A percentile compares a stretch with the other conserved stretches of the same genome.
These are phyloP conservation scores for Raja brachyura DNA, from an alignment of 2,113 vertebrate genomes.

Conservation along the genomic window DNA sequence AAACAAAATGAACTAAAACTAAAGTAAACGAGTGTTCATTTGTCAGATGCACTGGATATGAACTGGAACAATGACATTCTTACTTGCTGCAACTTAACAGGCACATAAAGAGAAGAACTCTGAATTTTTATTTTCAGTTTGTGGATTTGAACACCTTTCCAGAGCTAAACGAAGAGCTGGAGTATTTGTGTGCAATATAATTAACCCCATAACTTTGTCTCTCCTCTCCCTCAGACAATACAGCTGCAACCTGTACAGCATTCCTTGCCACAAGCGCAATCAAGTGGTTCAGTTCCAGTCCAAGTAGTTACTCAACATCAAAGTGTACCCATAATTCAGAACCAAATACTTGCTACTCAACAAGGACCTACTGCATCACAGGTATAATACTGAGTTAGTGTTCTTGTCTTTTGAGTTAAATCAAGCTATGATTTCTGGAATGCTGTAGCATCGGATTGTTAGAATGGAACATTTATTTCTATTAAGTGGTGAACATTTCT, in stretches of 20 bases:
- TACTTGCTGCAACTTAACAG: no score
- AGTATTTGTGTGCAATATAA: neutral
- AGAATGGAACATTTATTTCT: neutral
- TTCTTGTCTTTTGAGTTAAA: neutral
- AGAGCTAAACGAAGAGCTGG: neutral
- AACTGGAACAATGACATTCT: no score
- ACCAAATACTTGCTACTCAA: constrained; percentile 16
- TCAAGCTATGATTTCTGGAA: neutral
- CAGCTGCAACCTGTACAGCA: constrained; percentile 5
- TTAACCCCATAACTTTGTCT: neutral
- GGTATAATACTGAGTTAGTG: neutral
- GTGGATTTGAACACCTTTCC: neutral
- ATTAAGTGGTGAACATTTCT: neutral
- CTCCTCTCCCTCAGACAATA: neutral
- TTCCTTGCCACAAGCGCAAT: neutral
- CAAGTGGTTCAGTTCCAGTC: neutral
- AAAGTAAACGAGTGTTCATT: no score
- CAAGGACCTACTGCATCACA: constrained; percentile 19
- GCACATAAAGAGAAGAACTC: neutral
- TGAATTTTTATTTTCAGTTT: neutral
- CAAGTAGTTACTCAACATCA: neutral
- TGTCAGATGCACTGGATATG: no score
- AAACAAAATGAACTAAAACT: no score
- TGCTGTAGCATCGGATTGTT: neutral
- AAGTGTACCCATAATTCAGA: neutral